Evolutionary conservation across 2,888 invertebrate species (phyloP).

Genomic region (Archaeoteleia sp.): DNA sequence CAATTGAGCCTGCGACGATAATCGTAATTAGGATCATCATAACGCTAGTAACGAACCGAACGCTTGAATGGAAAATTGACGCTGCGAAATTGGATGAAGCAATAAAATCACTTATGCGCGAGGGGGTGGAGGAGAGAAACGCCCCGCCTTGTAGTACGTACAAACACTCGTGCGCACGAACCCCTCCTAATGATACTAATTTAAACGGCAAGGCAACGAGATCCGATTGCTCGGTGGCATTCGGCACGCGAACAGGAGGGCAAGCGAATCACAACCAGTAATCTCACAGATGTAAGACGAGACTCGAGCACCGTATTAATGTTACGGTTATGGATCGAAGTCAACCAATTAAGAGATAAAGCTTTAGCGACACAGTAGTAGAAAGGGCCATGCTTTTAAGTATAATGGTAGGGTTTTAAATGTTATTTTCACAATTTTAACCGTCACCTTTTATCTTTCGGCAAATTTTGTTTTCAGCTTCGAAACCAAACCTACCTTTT

Average conservation of each 20-base stretch:
- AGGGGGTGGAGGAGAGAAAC: constrained; percentile 2
- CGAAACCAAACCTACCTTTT: too few relatives aligned
- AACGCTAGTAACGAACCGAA: constrained; percentile 29
- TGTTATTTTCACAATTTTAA: background rate
- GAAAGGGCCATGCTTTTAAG: background rate
- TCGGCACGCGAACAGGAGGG: constrained; percentile 36
- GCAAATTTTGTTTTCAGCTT: too few relatives aligned
- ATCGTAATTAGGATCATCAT: constrained; percentile 10
- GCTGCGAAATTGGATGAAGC: constrained; percentile 30
- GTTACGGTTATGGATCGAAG: constrained; percentile 28
- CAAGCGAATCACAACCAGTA: constrained; percentile 43
- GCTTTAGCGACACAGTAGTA: constrained; percentile 11
- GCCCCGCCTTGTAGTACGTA: constrained; percentile 20
- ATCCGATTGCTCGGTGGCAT: constrained; percentile 56
- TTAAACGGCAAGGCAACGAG: constrained; percentile 56
- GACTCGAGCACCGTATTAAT: constrained; percentile 22
- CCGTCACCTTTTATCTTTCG: constrained; percentile 5
- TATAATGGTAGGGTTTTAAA: too few relatives aligned
- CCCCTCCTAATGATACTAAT: constrained; percentile 58
- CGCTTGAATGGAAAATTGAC: constrained; percentile 31
- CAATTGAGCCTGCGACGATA: too few relatives aligned
- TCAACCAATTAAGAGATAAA: constrained; percentile 17
- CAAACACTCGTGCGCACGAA: constrained; percentile 34
- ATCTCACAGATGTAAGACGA: constrained; percentile 40
- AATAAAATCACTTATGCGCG: constrained; percentile 30